Percentiles rank a stretch among this genome's conserved stretches.
phyloP scores from a whole-genome alignment of 2,113 vertebrate genomes.

The Heterocephalus glaber region DNA sequence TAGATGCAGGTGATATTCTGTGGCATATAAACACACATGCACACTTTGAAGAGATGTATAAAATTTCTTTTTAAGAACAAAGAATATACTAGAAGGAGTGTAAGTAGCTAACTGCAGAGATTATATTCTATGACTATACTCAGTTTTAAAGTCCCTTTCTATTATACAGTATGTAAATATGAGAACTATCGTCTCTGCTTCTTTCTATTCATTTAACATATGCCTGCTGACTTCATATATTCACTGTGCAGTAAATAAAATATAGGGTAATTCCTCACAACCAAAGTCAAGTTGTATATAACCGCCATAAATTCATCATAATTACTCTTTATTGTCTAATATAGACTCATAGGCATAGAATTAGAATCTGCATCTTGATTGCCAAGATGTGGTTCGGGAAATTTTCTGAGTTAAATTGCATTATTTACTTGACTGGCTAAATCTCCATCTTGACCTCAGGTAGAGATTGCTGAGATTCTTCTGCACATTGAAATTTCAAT shows the following conservation, averaged over 20 bases:
- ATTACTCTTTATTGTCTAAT: neutral
- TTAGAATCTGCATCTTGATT: rapidly evolving
- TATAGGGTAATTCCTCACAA: neutral
- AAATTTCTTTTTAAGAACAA: neutral
- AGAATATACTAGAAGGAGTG: neutral
- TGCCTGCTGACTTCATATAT: neutral
- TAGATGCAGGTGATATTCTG: neutral
- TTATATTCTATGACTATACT: neutral
- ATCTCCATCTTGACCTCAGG: neutral
- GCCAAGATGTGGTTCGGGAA: neutral
- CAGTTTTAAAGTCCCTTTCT: neutral
- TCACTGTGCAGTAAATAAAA: neutral
- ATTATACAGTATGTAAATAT: neutral
- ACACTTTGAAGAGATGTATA: neutral
- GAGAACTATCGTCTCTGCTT: neutral
- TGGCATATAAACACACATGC: neutral
- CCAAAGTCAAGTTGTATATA: neutral
- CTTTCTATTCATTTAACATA: neutral
- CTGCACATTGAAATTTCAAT: neutral
- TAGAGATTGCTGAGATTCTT: neutral
- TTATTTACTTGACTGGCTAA: neutral
- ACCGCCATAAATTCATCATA: neutral
- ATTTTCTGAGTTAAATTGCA: neutral
- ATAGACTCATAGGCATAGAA: neutral
- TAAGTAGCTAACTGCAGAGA: neutral